A percentile compares a stretch with the other conserved stretches of the same genome.
Evolutionary conservation across 2,113 vertebrate genomes (phyloP).

Genomic region (Chauna torquata): DNA sequence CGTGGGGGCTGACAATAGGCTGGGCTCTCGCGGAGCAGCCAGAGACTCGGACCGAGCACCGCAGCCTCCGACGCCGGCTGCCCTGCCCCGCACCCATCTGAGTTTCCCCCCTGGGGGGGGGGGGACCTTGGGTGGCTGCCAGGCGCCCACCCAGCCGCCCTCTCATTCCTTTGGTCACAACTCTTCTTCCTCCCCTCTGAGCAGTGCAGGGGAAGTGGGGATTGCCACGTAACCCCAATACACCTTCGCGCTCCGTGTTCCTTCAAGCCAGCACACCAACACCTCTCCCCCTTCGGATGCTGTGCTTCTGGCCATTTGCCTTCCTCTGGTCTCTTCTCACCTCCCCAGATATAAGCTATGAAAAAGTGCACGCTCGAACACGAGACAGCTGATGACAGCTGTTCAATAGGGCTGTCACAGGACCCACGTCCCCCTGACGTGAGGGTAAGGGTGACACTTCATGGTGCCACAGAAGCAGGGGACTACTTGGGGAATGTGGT

Average conservation of each 20-base stretch:
- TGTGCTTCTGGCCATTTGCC: neutral
- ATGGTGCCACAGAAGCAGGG: neutral
- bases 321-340: neutral
- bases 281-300: accelerated
- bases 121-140: neutral
- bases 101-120: neutral
- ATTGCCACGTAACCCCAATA: neutral
- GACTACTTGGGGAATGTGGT: accelerated
- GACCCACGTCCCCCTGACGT: neutral
- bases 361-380: neutral
- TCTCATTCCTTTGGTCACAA: accelerated
- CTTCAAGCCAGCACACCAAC: neutral
- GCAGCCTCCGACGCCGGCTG: neutral
- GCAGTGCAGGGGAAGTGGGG: neutral
- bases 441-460: neutral
- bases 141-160: accelerated
- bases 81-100: too few species aligned
- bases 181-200: accelerated
- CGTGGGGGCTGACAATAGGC: accelerated
- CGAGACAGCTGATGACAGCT: neutral
- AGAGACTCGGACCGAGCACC: neutral
- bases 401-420: neutral
- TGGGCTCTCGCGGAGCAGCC: neutral
- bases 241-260: neutral
- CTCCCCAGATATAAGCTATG: neutral